Conservation (phyloP, 2,888 invertebrate genomes). For the Asteroscopus sphinx region DNA sequence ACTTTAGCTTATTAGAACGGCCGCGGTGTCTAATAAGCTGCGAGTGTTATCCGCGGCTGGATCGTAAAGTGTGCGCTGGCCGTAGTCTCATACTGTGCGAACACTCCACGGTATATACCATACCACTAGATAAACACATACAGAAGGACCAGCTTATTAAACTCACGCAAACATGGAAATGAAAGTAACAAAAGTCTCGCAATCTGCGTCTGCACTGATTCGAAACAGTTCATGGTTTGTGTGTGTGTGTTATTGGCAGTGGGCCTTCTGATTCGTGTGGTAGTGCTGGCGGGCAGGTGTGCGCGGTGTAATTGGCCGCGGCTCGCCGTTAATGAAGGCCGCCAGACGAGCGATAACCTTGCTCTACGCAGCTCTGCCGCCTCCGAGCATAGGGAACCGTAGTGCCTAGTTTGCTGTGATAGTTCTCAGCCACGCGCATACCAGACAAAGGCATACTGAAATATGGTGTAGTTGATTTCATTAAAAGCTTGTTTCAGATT, state of each 20-base stretch:
- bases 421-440: slow-evolving; percentile 11
- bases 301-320: slow-evolving; percentile 18
- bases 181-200: background rate
- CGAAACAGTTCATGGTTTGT: background rate
- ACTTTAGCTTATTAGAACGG: slow-evolving; percentile 30
- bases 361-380: slow-evolving; percentile 16
- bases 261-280: background rate
- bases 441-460: slow-evolving; percentile 14
- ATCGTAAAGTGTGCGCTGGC: slow-evolving; percentile 23
- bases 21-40: slow-evolving; percentile 27
- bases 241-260: background rate
- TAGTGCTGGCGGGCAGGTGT: slow-evolving; percentile 19
- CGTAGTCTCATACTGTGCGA: background rate
- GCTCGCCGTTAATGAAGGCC: slow-evolving; percentile 38
- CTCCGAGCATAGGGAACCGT: slow-evolving; percentile 3
- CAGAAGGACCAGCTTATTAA: slow-evolving; percentile 6
- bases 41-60: slow-evolving; percentile 24
- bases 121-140: background rate
- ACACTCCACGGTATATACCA: slow-evolving; percentile 2
- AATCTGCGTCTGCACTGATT: background rate
- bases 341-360: slow-evolving; percentile 32
- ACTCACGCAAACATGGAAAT: background rate
- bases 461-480: background rate
- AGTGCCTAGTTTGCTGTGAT: background rate
- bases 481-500: background rate